These are phyloP conservation scores for Pyrrhia umbra DNA, from an alignment of 2,888 invertebrate species.

Conservation along the genomic window DNA sequence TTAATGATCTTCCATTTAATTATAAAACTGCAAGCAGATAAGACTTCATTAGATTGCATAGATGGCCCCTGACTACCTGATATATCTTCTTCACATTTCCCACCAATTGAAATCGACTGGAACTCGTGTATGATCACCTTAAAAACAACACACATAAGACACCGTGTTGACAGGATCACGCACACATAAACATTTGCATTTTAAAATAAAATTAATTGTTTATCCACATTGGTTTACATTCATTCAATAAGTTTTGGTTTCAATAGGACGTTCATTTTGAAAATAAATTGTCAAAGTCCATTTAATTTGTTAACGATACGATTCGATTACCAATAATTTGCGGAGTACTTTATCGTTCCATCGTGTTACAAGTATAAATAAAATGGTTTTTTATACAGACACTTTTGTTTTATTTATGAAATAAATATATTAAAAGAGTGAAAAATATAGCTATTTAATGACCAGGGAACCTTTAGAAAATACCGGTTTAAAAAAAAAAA, in stretches of 20 bases:
- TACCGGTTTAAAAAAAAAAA: no score
- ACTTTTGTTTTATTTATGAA: constrained; percentile 46
- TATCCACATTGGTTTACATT: neutral
- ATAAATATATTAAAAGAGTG: no score
- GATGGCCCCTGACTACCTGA: no score
- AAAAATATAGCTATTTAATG: no score
- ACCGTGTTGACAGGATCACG: neutral
- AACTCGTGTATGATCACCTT: no score
- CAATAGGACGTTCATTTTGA: constrained; percentile 37
- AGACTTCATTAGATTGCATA: no score
- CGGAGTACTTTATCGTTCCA: constrained; percentile 48
- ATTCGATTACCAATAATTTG: constrained; percentile 26
- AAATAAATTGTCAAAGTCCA: constrained; percentile 31
- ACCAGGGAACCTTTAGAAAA: no score
- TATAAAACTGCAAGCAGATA: no score
- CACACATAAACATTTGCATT: neutral
- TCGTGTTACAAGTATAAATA: constrained; percentile 56
- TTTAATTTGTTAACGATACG: constrained; percentile 44
- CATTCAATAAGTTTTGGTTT: constrained; percentile 42
- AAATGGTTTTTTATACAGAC: constrained; percentile 55
- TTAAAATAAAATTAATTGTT: constrained; percentile 13
- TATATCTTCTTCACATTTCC: no score
- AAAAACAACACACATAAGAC: neutral
- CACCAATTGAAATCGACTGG: no score
- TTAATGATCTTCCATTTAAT: no score